Conservation (phyloP, 2,888 invertebrate genomes). For the Emmelina monodactyla region DNA sequence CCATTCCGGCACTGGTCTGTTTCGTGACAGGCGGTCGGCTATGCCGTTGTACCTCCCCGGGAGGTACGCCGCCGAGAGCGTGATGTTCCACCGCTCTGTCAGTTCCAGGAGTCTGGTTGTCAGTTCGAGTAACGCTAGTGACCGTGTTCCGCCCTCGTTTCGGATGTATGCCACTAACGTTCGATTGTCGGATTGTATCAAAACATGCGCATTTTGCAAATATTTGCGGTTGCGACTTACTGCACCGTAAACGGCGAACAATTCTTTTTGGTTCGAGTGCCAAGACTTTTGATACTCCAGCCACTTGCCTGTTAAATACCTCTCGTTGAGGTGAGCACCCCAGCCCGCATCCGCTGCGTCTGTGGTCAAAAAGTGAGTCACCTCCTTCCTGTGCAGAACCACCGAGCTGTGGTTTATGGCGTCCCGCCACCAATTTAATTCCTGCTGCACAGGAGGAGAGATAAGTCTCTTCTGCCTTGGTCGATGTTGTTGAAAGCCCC, state of each 20-base stretch:
- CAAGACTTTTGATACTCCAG: constrained; percentile 4
- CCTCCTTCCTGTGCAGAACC: constrained; percentile 5
- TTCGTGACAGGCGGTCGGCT: constrained; percentile 15
- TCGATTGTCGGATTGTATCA: constrained; percentile 9
- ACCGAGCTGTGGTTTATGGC: constrained; percentile 1
- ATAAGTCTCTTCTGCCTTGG: no score
- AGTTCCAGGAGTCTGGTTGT: constrained; percentile 9
- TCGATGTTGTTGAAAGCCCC: no score
- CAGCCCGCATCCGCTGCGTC: constrained; percentile 11
- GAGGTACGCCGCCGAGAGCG: constrained; percentile 11
- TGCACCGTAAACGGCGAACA: constrained; percentile 3
- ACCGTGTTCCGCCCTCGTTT: constrained; percentile 18
- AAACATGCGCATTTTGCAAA: constrained; percentile 2
- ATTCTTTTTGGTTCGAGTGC: constrained; percentile 12
- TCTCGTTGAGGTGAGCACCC: constrained; percentile 8
- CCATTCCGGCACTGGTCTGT: constrained; percentile 3
- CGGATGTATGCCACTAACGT: constrained; percentile 15
- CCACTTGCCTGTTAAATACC: constrained; percentile 7
- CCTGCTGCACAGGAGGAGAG: no score
- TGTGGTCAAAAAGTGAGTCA: constrained; percentile 8
- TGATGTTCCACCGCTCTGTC: constrained; percentile 4
- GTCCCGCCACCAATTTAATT: constrained; percentile 10
- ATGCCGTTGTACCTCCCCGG: constrained; percentile 14
- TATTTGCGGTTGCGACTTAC: neutral
- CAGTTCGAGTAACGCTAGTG: constrained; percentile 7